Evolutionary conservation across 2,888 invertebrate genomes (phyloP).

Genomic region (Luffia ferchaultella): DNA sequence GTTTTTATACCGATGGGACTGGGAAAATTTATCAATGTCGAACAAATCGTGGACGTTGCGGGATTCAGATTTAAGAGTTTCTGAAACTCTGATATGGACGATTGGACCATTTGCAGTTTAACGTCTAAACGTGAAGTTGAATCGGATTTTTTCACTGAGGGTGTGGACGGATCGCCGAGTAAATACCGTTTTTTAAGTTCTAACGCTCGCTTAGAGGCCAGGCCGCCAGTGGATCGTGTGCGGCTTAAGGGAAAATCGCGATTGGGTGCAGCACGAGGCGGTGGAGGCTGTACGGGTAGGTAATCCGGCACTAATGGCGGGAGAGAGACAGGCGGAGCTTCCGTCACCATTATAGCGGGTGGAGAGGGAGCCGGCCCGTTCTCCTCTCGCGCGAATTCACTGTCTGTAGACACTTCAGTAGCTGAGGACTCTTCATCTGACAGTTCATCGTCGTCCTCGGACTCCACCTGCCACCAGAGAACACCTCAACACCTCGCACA

Average conservation of each 20-base stretch:
- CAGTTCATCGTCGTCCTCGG: conserved; percentile 59
- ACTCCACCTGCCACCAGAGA: conserved; percentile 58
- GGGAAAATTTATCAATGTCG: conserved; percentile 33
- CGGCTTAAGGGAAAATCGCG: conserved; percentile 83
- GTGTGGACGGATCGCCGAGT: conserved; percentile 74
- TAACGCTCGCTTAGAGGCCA: conserved; percentile 86
- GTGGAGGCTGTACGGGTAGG: too few species aligned
- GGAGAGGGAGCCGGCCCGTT: conserved; percentile 74
- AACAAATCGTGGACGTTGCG: conserved; percentile 27
- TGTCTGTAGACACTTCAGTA: conserved; percentile 92
- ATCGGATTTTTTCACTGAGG: conserved; percentile 81
- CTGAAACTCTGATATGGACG: conserved; percentile 88
- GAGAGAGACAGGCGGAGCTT: conserved; percentile 81
- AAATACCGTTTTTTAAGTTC: conserved; percentile 88
- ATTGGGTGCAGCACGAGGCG: too few species aligned
- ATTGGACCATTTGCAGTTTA: conserved; percentile 83
- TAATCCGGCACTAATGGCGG: conserved; percentile 73
- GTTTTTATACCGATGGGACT: conserved; percentile 14
- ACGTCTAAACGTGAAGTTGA: conserved; percentile 86
- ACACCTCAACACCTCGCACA: conserved; percentile 16
- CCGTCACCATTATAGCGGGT: conserved; percentile 80
- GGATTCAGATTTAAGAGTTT: conserved; percentile 83
- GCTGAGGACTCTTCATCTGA: conserved; percentile 84
- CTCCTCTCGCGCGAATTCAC: conserved; percentile 89
- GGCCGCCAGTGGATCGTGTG: conserved; percentile 86